phyloP scores from a whole-genome alignment of 2,113 vertebrate genomes.

The Corythoichthys haematopterus region DNA sequence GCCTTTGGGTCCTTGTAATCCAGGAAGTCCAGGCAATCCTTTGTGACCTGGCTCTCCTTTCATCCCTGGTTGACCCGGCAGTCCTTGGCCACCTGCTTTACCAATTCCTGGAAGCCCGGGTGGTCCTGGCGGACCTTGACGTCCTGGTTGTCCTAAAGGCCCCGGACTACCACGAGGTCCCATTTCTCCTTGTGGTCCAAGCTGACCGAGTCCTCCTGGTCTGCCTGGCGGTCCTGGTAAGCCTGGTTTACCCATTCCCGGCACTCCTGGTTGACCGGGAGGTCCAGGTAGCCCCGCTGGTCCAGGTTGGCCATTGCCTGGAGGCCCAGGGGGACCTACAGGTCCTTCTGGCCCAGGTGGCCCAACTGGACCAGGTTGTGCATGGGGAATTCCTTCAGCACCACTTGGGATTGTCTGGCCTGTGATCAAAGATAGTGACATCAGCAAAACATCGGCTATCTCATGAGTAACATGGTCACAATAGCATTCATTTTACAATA shows the following conservation, averaged over 20 bases:
- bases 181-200: slow-evolving; percentile 83
- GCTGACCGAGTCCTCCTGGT: slow-evolving; percentile 81
- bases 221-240: slow-evolving; percentile 88
- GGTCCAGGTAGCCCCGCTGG: slow-evolving; percentile 78
- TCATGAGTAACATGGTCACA: neutral
- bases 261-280: slow-evolving; percentile 80
- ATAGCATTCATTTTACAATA: neutral
- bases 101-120: slow-evolving; percentile 87
- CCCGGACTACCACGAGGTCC: slow-evolving; percentile 83
- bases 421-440: slow-evolving; percentile 23
- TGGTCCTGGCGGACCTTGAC: slow-evolving; percentile 82
- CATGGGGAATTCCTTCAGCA: slow-evolving; percentile 82
- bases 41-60: slow-evolving; percentile 91
- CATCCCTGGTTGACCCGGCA: slow-evolving; percentile 83
- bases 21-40: slow-evolving; percentile 84
- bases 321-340: slow-evolving; percentile 80
- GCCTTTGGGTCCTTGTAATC: slow-evolving; percentile 89
- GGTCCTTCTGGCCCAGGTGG: slow-evolving; percentile 76
- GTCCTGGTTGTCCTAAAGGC: slow-evolving; percentile 81
- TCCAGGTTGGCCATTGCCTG: slow-evolving; percentile 80
- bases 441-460: neutral
- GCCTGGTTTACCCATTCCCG: slow-evolving; percentile 88
- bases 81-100: slow-evolving; percentile 83
- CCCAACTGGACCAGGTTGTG: slow-evolving; percentile 76
- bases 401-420: slow-evolving; percentile 82